These are phyloP conservation scores for Neelides folsomi DNA, from an alignment of 2,888 invertebrate species.

Conservation along the genomic window DNA sequence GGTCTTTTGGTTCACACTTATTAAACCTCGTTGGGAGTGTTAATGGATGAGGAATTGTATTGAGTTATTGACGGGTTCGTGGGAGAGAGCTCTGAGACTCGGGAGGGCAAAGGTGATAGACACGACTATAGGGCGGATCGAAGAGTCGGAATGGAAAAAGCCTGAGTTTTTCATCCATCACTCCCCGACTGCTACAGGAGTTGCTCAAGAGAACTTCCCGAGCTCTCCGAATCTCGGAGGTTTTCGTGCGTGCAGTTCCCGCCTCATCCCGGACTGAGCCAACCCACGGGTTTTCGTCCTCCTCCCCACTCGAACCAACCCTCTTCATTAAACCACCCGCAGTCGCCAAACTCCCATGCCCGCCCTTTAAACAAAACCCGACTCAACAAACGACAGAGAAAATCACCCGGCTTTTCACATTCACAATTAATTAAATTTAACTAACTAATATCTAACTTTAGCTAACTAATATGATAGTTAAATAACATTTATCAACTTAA, in stretches of 20 bases:
- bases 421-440: too few relatives aligned
- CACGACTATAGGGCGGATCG: slow-evolving; percentile 19
- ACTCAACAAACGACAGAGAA: too few relatives aligned
- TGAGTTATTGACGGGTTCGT: neutral
- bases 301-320: slow-evolving; percentile 1
- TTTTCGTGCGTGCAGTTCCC: slow-evolving; percentile 1
- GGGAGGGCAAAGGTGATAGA: slow-evolving; percentile 20
- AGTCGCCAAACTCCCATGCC: slow-evolving; percentile 1
- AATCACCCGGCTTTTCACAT: too few relatives aligned
- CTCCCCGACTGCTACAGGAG: neutral
- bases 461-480: too few relatives aligned
- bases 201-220: neutral
- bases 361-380: neutral
- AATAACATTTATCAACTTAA: too few relatives aligned
- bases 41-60: too few relatives aligned
- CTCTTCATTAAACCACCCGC: neutral
- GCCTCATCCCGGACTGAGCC: neutral
- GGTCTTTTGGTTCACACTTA: too few relatives aligned
- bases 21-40: too few relatives aligned
- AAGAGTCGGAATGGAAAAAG: slow-evolving; percentile 6
- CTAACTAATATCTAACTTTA: too few relatives aligned
- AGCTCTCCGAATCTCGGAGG: slow-evolving; percentile 4
- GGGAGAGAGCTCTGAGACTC: slow-evolving; percentile 9
- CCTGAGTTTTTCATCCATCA: neutral
- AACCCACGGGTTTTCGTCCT: slow-evolving; percentile 4